Conservation (phyloP, 2,113 vertebrate species). For the Procavia capensis region DNA sequence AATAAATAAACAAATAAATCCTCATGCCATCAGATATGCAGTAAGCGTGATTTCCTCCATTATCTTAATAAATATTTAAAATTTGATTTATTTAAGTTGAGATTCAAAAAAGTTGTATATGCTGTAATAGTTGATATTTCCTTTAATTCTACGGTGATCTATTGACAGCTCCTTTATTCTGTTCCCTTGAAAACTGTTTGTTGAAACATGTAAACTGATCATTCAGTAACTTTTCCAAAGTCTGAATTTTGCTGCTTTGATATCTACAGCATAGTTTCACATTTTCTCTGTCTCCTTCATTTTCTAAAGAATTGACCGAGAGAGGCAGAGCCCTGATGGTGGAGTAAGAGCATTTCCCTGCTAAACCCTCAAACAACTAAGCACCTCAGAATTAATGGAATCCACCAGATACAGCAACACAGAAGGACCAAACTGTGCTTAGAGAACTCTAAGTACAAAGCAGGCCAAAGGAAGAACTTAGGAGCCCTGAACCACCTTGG, state of each 20-base stretch:
- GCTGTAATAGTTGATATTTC: not conserved
- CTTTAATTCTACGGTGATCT: not conserved
- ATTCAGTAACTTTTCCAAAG: accelerated
- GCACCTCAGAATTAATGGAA: too few relatives aligned
- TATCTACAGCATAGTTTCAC: not conserved
- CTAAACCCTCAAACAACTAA: too few relatives aligned
- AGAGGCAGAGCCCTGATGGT: too few relatives aligned
- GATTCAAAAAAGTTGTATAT: not conserved
- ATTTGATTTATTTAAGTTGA: not conserved
- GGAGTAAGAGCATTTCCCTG: too few relatives aligned
- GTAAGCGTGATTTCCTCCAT: not conserved
- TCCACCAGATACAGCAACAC: too few relatives aligned
- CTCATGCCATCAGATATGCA: not conserved
- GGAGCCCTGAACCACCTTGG: too few relatives aligned
- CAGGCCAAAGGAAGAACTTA: too few relatives aligned
- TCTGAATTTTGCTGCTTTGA: not conserved
- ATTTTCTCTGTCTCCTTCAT: not conserved
- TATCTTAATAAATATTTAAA: not conserved
- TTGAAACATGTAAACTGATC: not conserved
- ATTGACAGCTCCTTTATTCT: not conserved
- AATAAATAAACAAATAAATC: not conserved
- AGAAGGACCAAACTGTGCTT: too few relatives aligned
- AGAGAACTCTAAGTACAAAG: too few relatives aligned
- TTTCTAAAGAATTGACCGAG: slow-evolving; percentile 51
- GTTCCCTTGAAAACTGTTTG: not conserved